These are phyloP conservation scores for Propithecus deckenii DNA, from an alignment of 2,797 vertebrate genomes.

Conservation along the genomic window DNA sequence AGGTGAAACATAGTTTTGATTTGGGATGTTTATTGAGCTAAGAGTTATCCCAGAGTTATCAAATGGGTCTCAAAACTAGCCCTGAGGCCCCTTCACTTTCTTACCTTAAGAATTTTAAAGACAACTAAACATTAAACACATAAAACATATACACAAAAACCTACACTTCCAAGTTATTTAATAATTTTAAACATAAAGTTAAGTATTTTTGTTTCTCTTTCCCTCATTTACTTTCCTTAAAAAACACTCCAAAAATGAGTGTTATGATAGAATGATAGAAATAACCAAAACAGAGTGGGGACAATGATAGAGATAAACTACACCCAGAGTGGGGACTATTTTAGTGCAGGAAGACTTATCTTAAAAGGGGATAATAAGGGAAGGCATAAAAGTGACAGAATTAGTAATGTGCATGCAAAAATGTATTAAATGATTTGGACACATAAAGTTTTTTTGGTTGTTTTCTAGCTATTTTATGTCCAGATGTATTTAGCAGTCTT, in stretches of 20 bases:
- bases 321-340: fast-evolving
- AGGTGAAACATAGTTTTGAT: background rate
- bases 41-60: background rate
- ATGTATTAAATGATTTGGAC: background rate
- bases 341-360: background rate
- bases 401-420: background rate
- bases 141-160: background rate
- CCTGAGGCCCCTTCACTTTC: background rate
- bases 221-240: background rate
- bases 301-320: background rate
- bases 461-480: background rate
- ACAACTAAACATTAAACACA: background rate
- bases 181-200: background rate
- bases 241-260: background rate
- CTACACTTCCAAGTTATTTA: background rate
- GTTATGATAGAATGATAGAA: background rate
- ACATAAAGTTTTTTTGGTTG: background rate
- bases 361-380: background rate
- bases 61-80: background rate
- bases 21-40: background rate
- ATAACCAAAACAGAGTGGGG: background rate
- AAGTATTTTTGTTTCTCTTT: background rate
- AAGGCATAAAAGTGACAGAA: background rate
- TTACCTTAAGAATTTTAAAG: background rate
- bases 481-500: background rate